Conservation (phyloP, 1,140 invertebrate genomes). For the Scaptomyza graminum region DNA sequence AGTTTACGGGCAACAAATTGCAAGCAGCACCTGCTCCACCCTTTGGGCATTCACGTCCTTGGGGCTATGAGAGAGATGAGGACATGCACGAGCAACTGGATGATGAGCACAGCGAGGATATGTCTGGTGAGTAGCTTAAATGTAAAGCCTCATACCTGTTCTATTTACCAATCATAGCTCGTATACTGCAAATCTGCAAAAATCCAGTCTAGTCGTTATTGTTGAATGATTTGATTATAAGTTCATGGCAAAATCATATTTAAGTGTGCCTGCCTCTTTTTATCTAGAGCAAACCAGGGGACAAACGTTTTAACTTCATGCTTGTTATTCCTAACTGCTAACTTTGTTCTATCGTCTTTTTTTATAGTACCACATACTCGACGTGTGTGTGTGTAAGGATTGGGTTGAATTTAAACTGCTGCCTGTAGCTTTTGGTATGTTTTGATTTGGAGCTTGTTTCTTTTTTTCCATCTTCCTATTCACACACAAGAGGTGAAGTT, state of each 20-base stretch:
- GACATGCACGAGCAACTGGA: constrained; percentile 80
- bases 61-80: constrained; percentile 85
- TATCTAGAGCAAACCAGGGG: constrained; percentile 6
- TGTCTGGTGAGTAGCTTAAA: constrained; percentile 76
- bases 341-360: constrained; percentile 14
- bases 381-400: constrained; percentile 18
- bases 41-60: constrained; percentile 77
- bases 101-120: constrained; percentile 83
- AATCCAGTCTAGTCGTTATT: constrained; percentile 14
- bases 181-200: too few relatives aligned
- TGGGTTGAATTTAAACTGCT: constrained; percentile 61
- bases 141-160: too few relatives aligned
- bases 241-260: neutral
- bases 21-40: constrained; percentile 23
- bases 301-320: constrained; percentile 12
- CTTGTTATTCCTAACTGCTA: constrained; percentile 15
- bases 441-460: constrained; percentile 71
- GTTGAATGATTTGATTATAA: constrained; percentile 41
- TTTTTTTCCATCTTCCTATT: constrained; percentile 3
- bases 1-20: constrained; percentile 89
- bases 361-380: constrained; percentile 8
- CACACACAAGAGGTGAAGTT: neutral
- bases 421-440: constrained; percentile 71
- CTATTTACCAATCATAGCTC: neutral
- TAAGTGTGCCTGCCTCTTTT: neutral